A percentile compares a stretch with the other conserved stretches of the same genome.
These are phyloP conservation scores for Schlechtendalia chinensis DNA, from an alignment of 1,140 invertebrate species.

Conservation along the genomic window DNA sequence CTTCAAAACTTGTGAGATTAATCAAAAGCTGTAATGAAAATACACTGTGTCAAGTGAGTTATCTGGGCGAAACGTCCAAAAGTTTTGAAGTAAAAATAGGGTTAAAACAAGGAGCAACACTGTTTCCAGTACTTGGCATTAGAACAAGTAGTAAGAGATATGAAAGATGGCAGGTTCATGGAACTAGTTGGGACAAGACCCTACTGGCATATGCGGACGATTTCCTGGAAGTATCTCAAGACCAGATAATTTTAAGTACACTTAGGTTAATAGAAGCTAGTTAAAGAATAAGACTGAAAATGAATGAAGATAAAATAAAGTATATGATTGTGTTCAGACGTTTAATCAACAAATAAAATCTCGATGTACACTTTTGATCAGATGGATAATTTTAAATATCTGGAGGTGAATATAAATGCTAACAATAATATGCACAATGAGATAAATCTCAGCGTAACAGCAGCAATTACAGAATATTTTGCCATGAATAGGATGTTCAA, in stretches of 20 bases:
- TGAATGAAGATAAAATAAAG: conserved; percentile 15
- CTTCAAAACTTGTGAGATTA: not conserved
- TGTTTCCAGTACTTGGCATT: not conserved
- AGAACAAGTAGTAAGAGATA: not conserved
- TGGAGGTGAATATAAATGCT: too few species aligned
- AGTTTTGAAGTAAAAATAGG: not conserved
- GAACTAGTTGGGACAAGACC: conserved; percentile 11
- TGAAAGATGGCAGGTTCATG: not conserved
- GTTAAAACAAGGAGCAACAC: not conserved
- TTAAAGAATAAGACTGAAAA: conserved; percentile 22
- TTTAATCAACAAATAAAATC: too few species aligned
- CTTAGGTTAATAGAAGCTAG: conserved; percentile 24
- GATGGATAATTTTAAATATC: too few species aligned
- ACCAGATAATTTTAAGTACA: conserved; percentile 14
- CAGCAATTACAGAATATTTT: not conserved
- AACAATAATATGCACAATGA: too few species aligned
- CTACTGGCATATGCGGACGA: not conserved
- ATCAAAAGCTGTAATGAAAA: not conserved
- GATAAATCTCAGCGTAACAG: not conserved
- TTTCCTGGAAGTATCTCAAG: conserved; percentile 9
- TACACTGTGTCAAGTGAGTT: not conserved
- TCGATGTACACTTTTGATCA: too few species aligned
- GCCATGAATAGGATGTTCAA: not conserved
- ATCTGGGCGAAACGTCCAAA: not conserved
- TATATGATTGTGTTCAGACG: too few species aligned